Base-by-base conservation (phyloP, 92 coral and sea anemone species). In the Epizoanthus illoricatus region DNA sequence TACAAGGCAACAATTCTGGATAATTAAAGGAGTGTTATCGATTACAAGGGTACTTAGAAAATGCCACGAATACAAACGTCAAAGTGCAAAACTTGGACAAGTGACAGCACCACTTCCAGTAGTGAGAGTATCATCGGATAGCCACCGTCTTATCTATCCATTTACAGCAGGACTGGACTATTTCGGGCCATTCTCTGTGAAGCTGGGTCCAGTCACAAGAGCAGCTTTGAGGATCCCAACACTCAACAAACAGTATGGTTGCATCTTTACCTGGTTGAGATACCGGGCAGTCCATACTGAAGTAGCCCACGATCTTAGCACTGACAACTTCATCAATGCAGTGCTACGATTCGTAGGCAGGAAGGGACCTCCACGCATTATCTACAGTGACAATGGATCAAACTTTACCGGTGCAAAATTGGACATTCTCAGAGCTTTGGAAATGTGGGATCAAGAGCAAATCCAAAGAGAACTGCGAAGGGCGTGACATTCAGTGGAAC, bases 101-200 rank as follows among this genome's bases (percentile, higher is more conserved):
- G 41, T 87, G 7, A 90, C 87, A 4, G 88, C 86, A 3, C 90
- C 86, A n/a, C 76, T 90, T 10, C 91, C 91, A 74, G 74, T 63
- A 0, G 88, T 90, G 13, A 79, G 84, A n/a, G 71, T 63, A 5
- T 59, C 72, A 15, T 20, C 17, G 21, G 71, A 62, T 40, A n/a
- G 65, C 69, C 75, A 90, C 40, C 63, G 87, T 8, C 62, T 84
- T 42, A 55, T 84, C 65, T 90, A 83, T 36, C 90, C 85, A 39
- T 89, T 86, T 40, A 84, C 92, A 66, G 92, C 92, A 23, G 90
- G 92, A 21, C 60, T 89, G 28, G 87, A 89, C 57, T 86, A 89
- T 28, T 83, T 89, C 23, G 92, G 90, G 45, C 87, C 89, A 65
- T 79, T 89, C 71, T 80, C 81, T 17, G 87, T 86, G 24, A 89